Evolutionary conservation across 2,888 invertebrate genomes (phyloP).

Genomic region (Oscheius sp.): DNA sequence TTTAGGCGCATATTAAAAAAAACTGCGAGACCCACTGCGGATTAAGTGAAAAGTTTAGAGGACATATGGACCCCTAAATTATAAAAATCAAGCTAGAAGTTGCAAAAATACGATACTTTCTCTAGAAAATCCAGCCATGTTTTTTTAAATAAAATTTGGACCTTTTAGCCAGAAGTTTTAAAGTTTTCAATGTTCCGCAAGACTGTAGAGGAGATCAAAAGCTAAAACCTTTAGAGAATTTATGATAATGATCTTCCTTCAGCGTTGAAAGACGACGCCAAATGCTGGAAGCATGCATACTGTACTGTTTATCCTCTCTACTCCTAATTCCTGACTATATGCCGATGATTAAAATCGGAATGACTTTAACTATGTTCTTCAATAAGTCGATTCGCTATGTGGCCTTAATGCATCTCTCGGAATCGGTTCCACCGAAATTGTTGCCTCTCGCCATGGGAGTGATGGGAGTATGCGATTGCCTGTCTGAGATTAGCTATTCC

Average conservation of each 20-base stretch:
- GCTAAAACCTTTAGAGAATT: too few relatives aligned
- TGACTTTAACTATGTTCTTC: not conserved
- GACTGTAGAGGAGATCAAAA: too few relatives aligned
- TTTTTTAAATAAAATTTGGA: too few relatives aligned
- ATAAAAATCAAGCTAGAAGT: too few relatives aligned
- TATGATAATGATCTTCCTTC: not conserved
- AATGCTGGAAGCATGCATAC: not conserved
- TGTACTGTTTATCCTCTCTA: not conserved
- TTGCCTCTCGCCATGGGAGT: not conserved
- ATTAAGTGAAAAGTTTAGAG: too few relatives aligned
- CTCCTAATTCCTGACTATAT: not conserved
- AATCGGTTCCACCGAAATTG: not conserved
- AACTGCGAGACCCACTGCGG: too few relatives aligned
- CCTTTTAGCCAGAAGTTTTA: too few relatives aligned
- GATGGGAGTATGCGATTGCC: not conserved
- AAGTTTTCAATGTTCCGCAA: too few relatives aligned
- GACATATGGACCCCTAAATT: too few relatives aligned
- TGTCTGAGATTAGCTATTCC: not conserved
- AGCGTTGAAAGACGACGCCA: not conserved
- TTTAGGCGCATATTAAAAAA: too few relatives aligned
- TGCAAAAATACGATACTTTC: too few relatives aligned
- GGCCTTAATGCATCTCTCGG: not conserved
- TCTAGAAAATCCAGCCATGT: too few relatives aligned
- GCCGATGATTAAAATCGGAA: not conserved
- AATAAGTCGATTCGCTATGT: not conserved